phyloP scores from a whole-genome alignment of 2,888 invertebrate genomes.

The Nudaria mundana region DNA sequence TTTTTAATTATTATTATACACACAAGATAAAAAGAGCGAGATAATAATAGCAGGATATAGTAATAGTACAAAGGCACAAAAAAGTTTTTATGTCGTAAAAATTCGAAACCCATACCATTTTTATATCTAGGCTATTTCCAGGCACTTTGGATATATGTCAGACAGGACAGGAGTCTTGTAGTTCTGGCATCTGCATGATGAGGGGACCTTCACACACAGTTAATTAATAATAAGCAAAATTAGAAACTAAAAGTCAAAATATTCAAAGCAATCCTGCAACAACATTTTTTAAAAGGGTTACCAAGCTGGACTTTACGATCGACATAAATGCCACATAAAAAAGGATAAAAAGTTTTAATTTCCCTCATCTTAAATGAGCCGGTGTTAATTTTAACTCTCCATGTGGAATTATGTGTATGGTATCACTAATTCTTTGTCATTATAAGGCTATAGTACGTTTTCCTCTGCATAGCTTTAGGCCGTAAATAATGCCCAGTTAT shows the following conservation, averaged over 20 bases:
- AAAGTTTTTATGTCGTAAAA: too few relatives aligned
- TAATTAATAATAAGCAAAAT: conserved; percentile 17
- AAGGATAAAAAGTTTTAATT: conserved; percentile 77
- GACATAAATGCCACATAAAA: conserved; percentile 78
- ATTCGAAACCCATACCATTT: too few relatives aligned
- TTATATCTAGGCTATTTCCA: too few relatives aligned
- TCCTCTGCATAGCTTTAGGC: conserved; percentile 48
- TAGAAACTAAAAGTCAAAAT: conserved; percentile 33
- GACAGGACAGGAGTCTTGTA: too few relatives aligned
- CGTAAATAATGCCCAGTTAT: conserved; percentile 70
- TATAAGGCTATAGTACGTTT: conserved; percentile 54
- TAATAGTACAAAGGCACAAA: too few relatives aligned
- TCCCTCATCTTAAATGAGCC: conserved; percentile 69
- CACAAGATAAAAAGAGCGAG: too few relatives aligned
- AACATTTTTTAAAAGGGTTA: conserved; percentile 65
- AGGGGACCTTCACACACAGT: too few relatives aligned
- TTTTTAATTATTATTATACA: too few relatives aligned
- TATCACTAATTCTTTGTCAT: conserved; percentile 71
- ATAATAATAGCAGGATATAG: too few relatives aligned
- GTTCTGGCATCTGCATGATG: too few relatives aligned
- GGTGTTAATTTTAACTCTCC: conserved; percentile 75
- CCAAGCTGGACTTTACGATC: conserved; percentile 63
- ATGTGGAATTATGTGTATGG: conserved; percentile 44
- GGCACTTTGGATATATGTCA: too few relatives aligned
- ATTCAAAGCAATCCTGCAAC: conserved; percentile 45